Conservation (phyloP, 2,113 vertebrate species). For the Carassius auratus region DNA sequence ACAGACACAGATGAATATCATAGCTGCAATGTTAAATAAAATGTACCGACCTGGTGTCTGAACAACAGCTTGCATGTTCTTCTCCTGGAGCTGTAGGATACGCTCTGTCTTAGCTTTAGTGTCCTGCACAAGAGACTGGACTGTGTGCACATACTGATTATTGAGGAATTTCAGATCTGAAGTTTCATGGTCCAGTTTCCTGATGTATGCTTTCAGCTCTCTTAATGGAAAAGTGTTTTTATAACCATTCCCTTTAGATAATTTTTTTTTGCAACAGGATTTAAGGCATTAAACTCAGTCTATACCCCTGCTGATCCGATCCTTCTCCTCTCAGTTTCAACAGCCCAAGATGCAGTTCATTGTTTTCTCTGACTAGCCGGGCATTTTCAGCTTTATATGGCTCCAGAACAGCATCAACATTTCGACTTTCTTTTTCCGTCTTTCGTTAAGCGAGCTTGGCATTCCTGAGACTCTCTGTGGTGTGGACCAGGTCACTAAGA, state of each 20-base stretch:
- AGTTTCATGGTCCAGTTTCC: conserved; percentile 84
- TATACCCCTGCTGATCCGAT: conserved; percentile 82
- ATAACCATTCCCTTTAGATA: background rate
- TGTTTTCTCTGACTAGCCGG: conserved; percentile 86
- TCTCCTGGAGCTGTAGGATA: conserved; percentile 95
- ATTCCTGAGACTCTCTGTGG: conserved; percentile 92
- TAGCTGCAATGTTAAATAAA: background rate
- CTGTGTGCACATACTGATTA: conserved; percentile 93
- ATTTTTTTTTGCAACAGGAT: background rate
- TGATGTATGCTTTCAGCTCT: conserved; percentile 88
- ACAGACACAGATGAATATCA: background rate
- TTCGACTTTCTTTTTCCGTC: conserved; percentile 85
- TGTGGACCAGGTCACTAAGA: conserved; percentile 91
- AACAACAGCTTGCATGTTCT: conserved; percentile 96
- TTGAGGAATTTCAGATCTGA: conserved; percentile 94
- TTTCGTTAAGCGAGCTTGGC: conserved; percentile 86
- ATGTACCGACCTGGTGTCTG: conserved; percentile 88
- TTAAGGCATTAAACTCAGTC: background rate
- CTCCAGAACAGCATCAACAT: conserved; percentile 86
- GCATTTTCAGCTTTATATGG: conserved; percentile 90
- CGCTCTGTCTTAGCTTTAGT: conserved; percentile 89
- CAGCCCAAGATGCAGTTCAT: conserved; percentile 87
- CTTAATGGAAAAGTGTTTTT: conserved; percentile 40
- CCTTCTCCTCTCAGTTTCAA: conserved; percentile 86
- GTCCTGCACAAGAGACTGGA: conserved; percentile 89